Evolutionary conservation across 2,113 vertebrate genomes (phyloP).

Genomic region (Vanacampus margaritifer): DNA sequence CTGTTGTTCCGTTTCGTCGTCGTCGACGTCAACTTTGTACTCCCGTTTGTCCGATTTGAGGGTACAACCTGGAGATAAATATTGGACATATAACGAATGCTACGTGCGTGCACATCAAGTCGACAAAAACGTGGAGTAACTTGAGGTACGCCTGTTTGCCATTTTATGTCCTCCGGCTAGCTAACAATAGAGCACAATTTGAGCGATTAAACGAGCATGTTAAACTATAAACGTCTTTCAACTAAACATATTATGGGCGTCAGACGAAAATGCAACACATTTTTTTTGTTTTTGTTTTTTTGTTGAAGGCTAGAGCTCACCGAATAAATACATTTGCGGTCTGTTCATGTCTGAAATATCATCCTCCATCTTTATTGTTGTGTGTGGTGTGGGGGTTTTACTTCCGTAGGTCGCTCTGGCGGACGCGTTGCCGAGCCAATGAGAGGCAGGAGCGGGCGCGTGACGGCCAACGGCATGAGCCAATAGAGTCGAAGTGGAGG

Average conservation of each 20-base stretch:
- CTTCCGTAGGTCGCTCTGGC: conserved; percentile 45
- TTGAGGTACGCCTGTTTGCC: background rate
- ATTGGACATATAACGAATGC: background rate
- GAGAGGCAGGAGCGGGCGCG: background rate
- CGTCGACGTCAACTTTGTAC: conserved; percentile 71
- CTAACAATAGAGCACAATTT: conserved; percentile 58
- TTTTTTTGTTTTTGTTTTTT: conserved; percentile 10
- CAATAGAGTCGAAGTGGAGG: conserved; percentile 32
- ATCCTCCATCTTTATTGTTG: conserved; percentile 70
- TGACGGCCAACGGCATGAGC: rapidly evolving
- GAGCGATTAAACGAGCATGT: conserved; percentile 26
- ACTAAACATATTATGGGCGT: background rate
- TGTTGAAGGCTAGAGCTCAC: conserved; percentile 55
- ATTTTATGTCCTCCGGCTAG: conserved; percentile 27
- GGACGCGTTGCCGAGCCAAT: conserved; percentile 38
- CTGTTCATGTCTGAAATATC: conserved; percentile 63
- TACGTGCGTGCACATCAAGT: background rate
- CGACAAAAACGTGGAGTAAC: background rate
- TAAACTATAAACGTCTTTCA: background rate
- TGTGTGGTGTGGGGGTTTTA: conserved; percentile 21
- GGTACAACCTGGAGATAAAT: conserved; percentile 63
- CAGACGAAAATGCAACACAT: background rate
- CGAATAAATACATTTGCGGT: conserved; percentile 78
- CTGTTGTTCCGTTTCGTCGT: conserved; percentile 77
- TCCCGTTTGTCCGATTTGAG: conserved; percentile 72